A percentile compares a stretch with the other conserved stretches of the same genome.
Evolutionary conservation across 2,113 vertebrate species (phyloP).

Genomic region (Ammodramus savannarum): DNA sequence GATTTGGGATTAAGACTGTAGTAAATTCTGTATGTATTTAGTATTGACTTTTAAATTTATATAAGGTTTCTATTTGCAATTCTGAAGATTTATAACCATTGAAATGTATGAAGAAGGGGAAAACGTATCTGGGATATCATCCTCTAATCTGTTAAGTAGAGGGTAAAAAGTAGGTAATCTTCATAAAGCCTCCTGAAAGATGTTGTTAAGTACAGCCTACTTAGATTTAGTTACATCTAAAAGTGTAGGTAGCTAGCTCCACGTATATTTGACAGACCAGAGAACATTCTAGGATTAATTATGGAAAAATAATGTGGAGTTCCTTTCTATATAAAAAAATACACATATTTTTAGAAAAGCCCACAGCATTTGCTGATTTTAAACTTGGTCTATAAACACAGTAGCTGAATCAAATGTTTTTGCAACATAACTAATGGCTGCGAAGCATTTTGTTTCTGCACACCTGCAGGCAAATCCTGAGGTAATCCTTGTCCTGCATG

Average conservation of each 20-base stretch:
- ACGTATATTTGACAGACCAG: not conserved
- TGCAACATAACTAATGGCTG: not conserved
- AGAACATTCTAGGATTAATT: not conserved
- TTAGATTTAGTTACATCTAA: not conserved
- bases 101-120: not conserved
- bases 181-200: not conserved
- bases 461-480: not conserved
- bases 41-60: not conserved
- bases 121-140: not conserved
- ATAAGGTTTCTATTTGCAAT: not conserved
- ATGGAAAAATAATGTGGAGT: not conserved
- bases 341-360: not conserved
- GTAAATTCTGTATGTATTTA: not conserved
- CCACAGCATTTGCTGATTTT: not conserved
- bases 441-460: not conserved
- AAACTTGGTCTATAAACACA: not conserved
- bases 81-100: not conserved
- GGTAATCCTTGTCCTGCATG: not conserved
- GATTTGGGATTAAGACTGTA: not conserved
- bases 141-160: conserved; percentile 4
- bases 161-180: not conserved
- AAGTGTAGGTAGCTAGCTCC: not conserved
- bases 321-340: not conserved
- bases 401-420: not conserved
- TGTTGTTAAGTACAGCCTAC: not conserved